Evolutionary conservation across 1,140 invertebrate species (phyloP).

Genomic region (Aphaenogaster floridana): DNA sequence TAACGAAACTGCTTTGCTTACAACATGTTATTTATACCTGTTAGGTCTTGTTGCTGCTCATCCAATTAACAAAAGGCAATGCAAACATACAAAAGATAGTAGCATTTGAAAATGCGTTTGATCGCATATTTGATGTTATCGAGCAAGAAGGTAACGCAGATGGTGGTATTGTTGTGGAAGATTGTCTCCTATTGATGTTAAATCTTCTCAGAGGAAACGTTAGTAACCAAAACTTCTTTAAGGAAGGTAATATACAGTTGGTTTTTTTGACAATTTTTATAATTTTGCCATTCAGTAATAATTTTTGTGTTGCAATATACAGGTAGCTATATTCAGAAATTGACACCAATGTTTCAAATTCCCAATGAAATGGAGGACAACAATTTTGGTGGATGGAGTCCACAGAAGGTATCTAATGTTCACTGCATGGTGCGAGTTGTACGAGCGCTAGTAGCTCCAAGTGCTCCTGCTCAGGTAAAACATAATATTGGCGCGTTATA

Average conservation of each 20-base stretch:
- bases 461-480: constrained; percentile 92
- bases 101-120: constrained; percentile 99
- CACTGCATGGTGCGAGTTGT: constrained; percentile 97
- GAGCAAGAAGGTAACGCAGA: constrained; percentile 96
- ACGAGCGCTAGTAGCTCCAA: constrained; percentile 95
- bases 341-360: constrained; percentile 95
- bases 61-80: constrained; percentile 97
- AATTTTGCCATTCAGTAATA: not conserved
- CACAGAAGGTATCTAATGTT: constrained; percentile 98
- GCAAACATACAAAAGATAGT: constrained; percentile 99
- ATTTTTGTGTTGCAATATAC: constrained; percentile 71
- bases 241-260: constrained; percentile 91
- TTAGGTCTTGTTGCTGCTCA: constrained; percentile 95
- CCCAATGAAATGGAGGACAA: constrained; percentile 91
- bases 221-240: constrained; percentile 99
- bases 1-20: not conserved
- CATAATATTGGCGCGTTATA: not conserved
- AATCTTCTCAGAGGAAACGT: constrained; percentile 98
- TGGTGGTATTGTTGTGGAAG: constrained; percentile 99
- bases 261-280: constrained; percentile 44
- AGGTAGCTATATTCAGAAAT: constrained; percentile 95
- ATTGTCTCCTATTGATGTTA: constrained; percentile 97
- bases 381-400: constrained; percentile 91
- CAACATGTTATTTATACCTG: constrained; percentile 13
- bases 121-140: constrained; percentile 97